Evolutionary conservation across 2,888 invertebrate species (phyloP).

Genomic region (Pasiphila rectangulata): DNA sequence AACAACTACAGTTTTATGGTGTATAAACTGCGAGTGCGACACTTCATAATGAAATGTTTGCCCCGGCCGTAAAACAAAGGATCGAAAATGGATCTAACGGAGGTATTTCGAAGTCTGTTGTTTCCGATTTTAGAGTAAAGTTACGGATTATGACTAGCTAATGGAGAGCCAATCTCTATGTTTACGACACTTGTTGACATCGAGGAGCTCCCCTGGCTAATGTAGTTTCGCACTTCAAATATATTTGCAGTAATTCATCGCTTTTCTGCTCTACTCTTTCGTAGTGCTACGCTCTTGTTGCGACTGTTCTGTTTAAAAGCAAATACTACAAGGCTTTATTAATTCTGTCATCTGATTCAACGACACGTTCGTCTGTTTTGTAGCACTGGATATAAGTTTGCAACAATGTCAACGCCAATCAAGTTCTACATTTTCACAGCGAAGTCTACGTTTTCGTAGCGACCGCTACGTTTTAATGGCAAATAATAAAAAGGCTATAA

Average conservation of each 20-base stretch:
- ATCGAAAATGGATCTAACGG: slow-evolving; percentile 10
- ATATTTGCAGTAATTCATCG: no score
- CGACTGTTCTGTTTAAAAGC: background rate
- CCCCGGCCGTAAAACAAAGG: slow-evolving; percentile 26
- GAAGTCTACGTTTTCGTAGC: background rate
- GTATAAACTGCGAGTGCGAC: slow-evolving; percentile 28
- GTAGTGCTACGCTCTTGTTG: background rate
- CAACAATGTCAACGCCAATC: no score
- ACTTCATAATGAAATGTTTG: slow-evolving; percentile 25
- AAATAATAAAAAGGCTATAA: no score
- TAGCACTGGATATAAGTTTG: no score
- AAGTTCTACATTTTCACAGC: background rate
- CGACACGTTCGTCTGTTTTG: no score
- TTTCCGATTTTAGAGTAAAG: background rate
- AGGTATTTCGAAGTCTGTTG: slow-evolving; percentile 2
- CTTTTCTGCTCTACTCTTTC: no score
- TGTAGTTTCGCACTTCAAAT: background rate
- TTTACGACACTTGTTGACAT: no score
- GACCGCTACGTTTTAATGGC: background rate
- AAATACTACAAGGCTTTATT: no score
- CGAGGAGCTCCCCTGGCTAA: no score
- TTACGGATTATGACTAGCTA: background rate
- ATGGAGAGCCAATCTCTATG: background rate
- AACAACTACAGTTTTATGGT: slow-evolving; percentile 31
- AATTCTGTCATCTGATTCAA: no score